Base-by-base conservation (phyloP, 2,797 vertebrate genomes). In the Lutjanus campechanus region DNA sequence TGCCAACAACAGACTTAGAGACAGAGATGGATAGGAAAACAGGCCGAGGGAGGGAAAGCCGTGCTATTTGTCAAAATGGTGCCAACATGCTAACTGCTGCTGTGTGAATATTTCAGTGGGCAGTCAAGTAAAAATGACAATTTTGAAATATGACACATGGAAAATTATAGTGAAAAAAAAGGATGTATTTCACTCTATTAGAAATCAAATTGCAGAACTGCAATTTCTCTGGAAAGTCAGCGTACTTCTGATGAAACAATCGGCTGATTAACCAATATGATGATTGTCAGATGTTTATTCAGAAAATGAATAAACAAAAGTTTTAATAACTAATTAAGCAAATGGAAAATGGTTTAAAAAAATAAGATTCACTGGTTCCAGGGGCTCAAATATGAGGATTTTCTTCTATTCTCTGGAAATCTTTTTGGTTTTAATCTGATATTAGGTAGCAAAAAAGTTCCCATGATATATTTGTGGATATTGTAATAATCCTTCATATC, bases 11-110 rank as follows among this genome's bases (percentile, higher is more conserved):
- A 73, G 81, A 81, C 73, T 55, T 13, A 60, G 43, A 85, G 80
- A 82, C 80, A 79, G 75, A 91, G 85, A 93, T 70, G 68, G 85
- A 90, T 85, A 46, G 78, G 64, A 63, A 79, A 75, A 79, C 56
- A 47, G 73, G 62, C 71, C n/a, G 40, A 36, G 64, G 60, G 72
- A 53, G 67, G 69, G 67, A 73, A 71, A 76, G 44, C 29, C 0
- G 7, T 2, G 75, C 71, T 16, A 82, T 91, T 77, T 74, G 85
- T 93, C 89, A 91, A 82, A 88, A 76, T 0, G 69, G 55, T 71
- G 83, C 25, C 71, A 22, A 71, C 22, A 25, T 47, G 79, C 85
- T 76, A 82, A 69, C 82, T 58, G 81, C 73, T 58, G 73, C 60
- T 73, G 73, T 81, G 77, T 69, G 59, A 83, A 83, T 67, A 79